These are phyloP conservation scores for Dendroctonus valens DNA, from an alignment of 1,140 invertebrate species.

Conservation along the genomic window DNA sequence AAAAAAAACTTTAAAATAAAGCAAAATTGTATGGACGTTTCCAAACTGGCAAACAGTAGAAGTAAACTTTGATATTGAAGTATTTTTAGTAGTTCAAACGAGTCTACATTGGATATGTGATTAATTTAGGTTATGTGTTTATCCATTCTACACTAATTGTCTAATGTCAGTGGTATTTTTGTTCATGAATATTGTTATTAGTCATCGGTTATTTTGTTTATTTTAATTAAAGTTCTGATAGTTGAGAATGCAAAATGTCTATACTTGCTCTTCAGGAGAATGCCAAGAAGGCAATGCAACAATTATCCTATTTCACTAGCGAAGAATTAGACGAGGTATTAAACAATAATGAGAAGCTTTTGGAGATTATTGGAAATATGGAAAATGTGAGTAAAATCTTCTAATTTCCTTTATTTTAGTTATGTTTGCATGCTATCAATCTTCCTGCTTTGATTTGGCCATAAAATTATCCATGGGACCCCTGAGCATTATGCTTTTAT, in stretches of 20 bases:
- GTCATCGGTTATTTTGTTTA: too few species aligned
- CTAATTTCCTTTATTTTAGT: neutral
- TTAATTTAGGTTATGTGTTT: too few species aligned
- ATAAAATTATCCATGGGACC: neutral
- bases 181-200: too few species aligned
- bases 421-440: neutral
- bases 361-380: slow-evolving; percentile 73
- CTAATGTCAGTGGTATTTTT: too few species aligned
- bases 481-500: neutral
- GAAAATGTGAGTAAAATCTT: slow-evolving; percentile 65
- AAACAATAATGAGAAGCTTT: slow-evolving; percentile 80
- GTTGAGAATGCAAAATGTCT: slow-evolving; percentile 21
- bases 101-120: too few species aligned
- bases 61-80: too few species aligned
- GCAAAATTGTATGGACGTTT: too few species aligned
- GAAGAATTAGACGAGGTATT: slow-evolving; percentile 81
- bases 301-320: slow-evolving; percentile 52
- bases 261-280: slow-evolving; percentile 39
- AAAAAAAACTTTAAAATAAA: too few species aligned
- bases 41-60: too few species aligned
- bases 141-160: too few species aligned
- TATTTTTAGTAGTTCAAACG: too few species aligned
- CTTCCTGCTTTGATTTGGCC: neutral
- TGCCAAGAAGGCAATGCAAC: slow-evolving; percentile 37
- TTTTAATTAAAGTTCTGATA: too few species aligned